phyloP scores from a whole-genome alignment of 2,888 invertebrate species.

The Noctua comes region DNA sequence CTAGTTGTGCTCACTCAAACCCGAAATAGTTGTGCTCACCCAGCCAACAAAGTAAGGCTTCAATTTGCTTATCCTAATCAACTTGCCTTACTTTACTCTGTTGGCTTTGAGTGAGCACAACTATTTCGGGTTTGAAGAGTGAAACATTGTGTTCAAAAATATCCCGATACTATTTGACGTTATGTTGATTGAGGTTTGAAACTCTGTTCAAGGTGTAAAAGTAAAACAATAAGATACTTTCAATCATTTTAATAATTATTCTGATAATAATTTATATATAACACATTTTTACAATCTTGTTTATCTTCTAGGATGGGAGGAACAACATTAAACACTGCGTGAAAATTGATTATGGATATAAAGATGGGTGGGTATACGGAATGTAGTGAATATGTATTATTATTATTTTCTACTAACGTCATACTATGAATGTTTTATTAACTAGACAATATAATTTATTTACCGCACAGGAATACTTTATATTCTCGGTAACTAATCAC shows the following conservation, averaged over 20 bases:
- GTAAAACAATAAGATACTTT: slow-evolving; percentile 64
- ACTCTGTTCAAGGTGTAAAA: background rate
- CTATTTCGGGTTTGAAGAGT: too few species aligned
- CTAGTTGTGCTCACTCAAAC: too few species aligned
- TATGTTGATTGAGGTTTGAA: background rate
- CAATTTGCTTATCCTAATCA: background rate
- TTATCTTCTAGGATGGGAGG: slow-evolving; percentile 47
- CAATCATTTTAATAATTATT: slow-evolving; percentile 81
- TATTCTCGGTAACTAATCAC: slow-evolving; percentile 71
- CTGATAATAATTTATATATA: slow-evolving; percentile 87
- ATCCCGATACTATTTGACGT: too few species aligned
- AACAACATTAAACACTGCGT: slow-evolving; percentile 42
- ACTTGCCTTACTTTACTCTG: background rate
- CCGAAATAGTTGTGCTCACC: too few species aligned
- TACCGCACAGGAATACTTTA: slow-evolving; percentile 41
- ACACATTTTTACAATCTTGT: slow-evolving; percentile 81
- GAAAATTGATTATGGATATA: slow-evolving; percentile 30
- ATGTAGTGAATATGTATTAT: slow-evolving; percentile 35
- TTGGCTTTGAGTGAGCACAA: background rate
- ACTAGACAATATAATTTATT: slow-evolving; percentile 49
- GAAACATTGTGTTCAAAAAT: background rate
- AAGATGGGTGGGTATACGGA: slow-evolving; percentile 28
- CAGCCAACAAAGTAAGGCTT: too few species aligned
- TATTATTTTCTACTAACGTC: slow-evolving; percentile 47
- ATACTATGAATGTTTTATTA: slow-evolving; percentile 54